Evolutionary conservation across 2,113 vertebrate genomes (phyloP).

Genomic region (Bagarius yarrelli): DNA sequence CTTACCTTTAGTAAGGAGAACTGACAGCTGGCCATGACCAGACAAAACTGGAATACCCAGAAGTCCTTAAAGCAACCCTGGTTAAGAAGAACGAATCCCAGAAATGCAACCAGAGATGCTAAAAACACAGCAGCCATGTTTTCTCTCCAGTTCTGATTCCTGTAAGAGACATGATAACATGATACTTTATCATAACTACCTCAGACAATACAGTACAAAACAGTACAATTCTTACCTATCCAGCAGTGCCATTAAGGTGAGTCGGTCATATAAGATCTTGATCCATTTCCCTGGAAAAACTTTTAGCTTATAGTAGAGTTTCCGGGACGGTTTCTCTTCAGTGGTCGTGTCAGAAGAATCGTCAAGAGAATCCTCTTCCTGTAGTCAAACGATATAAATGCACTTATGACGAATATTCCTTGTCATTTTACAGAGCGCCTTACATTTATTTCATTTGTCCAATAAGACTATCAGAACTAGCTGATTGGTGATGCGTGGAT

Average conservation of each 20-base stretch:
- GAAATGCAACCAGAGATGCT: conserved; percentile 88
- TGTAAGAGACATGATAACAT: conserved; percentile 50
- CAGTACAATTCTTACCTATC: conserved; percentile 78
- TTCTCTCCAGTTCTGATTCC: conserved; percentile 83
- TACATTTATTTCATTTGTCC: background rate
- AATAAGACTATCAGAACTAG: too few species aligned
- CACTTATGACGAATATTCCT: background rate
- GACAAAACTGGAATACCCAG: conserved; percentile 92
- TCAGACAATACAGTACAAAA: background rate
- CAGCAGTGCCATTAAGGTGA: conserved; percentile 84
- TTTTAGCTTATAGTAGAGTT: conserved; percentile 90
- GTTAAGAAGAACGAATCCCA: conserved; percentile 90
- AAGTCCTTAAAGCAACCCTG: conserved; percentile 92
- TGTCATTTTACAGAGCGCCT: background rate
- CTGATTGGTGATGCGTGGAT: too few species aligned
- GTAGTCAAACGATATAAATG: conserved; percentile 44
- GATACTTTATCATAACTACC: background rate
- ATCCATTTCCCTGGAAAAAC: conserved; percentile 94
- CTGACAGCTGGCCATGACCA: conserved; percentile 95
- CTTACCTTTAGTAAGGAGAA: conserved; percentile 94
- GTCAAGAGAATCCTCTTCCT: conserved; percentile 82
- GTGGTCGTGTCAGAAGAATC: conserved; percentile 84
- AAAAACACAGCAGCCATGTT: conserved; percentile 83
- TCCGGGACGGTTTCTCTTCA: conserved; percentile 80
- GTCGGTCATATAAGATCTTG: conserved; percentile 89